A percentile compares a stretch with the other conserved stretches of the same genome.
Evolutionary conservation across 2,888 invertebrate genomes (phyloP).

Genomic region (Pinctada fucata): DNA sequence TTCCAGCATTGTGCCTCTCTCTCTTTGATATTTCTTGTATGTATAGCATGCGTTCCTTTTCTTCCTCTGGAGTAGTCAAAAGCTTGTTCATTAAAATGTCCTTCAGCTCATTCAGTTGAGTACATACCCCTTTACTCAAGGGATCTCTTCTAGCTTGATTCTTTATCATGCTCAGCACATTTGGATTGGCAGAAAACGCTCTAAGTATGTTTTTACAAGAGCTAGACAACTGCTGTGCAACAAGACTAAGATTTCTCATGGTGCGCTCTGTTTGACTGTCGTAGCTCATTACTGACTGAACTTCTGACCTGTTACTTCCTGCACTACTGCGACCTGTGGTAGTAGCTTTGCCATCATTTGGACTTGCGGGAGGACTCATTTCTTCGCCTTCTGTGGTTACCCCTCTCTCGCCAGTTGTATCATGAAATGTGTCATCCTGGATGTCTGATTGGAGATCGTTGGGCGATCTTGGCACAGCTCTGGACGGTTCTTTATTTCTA

Average conservation of each 20-base stretch:
- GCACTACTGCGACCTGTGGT: slow-evolving; percentile 42
- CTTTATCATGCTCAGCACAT: slow-evolving; percentile 66
- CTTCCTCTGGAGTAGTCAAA: slow-evolving; percentile 76
- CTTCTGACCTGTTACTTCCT: slow-evolving; percentile 44
- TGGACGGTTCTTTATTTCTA: slow-evolving; percentile 23
- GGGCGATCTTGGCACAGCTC: neutral
- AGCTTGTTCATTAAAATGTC: slow-evolving; percentile 73
- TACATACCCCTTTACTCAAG: slow-evolving; percentile 53
- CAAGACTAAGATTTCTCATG: slow-evolving; percentile 66
- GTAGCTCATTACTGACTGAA: slow-evolving; percentile 46
- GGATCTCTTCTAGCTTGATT: slow-evolving; percentile 44
- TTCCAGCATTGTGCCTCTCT: slow-evolving; percentile 70
- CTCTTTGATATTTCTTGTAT: slow-evolving; percentile 72
- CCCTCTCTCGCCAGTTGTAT: neutral
- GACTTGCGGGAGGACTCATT: slow-evolving; percentile 15
- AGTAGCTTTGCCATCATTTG: slow-evolving; percentile 16
- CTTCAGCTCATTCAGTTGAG: slow-evolving; percentile 67
- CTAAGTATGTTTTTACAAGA: slow-evolving; percentile 73
- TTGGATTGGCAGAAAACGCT: slow-evolving; percentile 67
- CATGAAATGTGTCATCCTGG: neutral
- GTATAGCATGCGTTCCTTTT: slow-evolving; percentile 72
- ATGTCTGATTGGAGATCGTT: slow-evolving; percentile 3
- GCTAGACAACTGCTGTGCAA: slow-evolving; percentile 71
- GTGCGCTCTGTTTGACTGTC: slow-evolving; percentile 65
- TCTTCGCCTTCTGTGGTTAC: slow-evolving; percentile 8